Evolutionary conservation across 2,888 invertebrate genomes (phyloP), one percentile per base, ranked within the genome.

Genomic region (Papilio demoleus): DNA sequence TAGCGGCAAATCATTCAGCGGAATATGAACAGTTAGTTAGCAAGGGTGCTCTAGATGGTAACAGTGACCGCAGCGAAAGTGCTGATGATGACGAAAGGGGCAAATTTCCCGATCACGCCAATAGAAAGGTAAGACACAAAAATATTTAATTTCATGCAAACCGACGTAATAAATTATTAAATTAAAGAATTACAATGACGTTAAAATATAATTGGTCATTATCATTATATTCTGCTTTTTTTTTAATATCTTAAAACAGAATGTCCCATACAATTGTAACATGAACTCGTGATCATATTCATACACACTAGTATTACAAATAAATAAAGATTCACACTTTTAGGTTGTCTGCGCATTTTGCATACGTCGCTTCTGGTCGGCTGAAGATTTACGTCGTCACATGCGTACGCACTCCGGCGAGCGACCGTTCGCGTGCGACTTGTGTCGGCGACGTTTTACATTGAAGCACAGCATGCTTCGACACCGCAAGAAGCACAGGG

Each of bases 401-500:
- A 98, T 98, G 97, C 93, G 98, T 22, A 98, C 98, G 0, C 98
- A 99, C 84, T 97, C 97, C 0, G 98, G 98, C 0, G 98, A 98
- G 82, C 92, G 98, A 1, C 98, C 98, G 0, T 98, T 98, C 85
- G 96, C 97, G 70, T 98, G 98, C 83, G 97, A 97, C 85, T 95
- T 97, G 53, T 98, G 98, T 86, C 91, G 96, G 42, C 94, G 98
- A 6, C 94, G 97, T 72, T 98, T 98, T 89, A 98, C 98, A 0
- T 90, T 98, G 59, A 98, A 98, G 81, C 98, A 98, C 92, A 97
- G 97, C 88, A 98, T 98, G 98, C 93, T 98, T 75, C 94, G 98
- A 0, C 98, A 98, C 84, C 94, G 97, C 76, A 97, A 98, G 91
- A 98, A 98, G 86, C 98, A 98, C 83, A 72, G 90, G 0, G 92